phyloP scores from a whole-genome alignment of 2,888 invertebrate species.

The Agonum fuliginosum region DNA sequence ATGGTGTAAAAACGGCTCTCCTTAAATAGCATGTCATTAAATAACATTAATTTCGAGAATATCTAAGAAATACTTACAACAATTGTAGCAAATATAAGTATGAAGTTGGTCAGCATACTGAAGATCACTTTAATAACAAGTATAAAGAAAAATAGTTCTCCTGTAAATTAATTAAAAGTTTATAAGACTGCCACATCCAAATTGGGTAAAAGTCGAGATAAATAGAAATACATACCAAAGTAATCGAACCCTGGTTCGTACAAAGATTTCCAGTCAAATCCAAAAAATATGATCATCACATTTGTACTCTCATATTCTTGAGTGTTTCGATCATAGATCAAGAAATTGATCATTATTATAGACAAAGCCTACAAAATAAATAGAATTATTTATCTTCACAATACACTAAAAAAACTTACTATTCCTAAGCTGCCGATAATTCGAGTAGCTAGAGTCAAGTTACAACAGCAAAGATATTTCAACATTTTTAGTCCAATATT shows the following conservation, averaged over 20 bases:
- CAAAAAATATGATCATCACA: conserved; percentile 29
- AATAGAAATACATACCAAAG: neutral
- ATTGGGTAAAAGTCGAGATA: no score
- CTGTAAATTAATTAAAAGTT: no score
- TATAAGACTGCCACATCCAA: no score
- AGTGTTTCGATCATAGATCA: conserved; percentile 34
- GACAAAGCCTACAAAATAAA: conserved; percentile 27
- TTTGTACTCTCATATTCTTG: conserved; percentile 36
- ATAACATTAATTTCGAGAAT: no score
- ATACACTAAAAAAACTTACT: conserved; percentile 16
- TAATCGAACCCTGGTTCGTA: neutral
- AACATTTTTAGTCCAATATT: neutral
- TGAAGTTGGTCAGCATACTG: conserved; percentile 17
- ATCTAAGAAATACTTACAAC: conserved; percentile 26
- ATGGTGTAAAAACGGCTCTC: conserved; percentile 23
- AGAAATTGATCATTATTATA: conserved; percentile 38
- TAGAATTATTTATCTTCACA: neutral
- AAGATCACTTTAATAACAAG: conserved; percentile 8
- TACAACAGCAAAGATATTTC: conserved; percentile 31
- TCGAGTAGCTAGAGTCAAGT: conserved; percentile 40
- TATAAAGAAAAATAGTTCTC: conserved; percentile 9
- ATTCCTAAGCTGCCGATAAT: conserved; percentile 25
- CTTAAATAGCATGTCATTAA: no score
- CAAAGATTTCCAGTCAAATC: conserved; percentile 34
- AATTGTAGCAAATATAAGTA: conserved; percentile 35